Conservation (phyloP, 2,113 vertebrate species). For the Triplophysa rosa region DNA sequence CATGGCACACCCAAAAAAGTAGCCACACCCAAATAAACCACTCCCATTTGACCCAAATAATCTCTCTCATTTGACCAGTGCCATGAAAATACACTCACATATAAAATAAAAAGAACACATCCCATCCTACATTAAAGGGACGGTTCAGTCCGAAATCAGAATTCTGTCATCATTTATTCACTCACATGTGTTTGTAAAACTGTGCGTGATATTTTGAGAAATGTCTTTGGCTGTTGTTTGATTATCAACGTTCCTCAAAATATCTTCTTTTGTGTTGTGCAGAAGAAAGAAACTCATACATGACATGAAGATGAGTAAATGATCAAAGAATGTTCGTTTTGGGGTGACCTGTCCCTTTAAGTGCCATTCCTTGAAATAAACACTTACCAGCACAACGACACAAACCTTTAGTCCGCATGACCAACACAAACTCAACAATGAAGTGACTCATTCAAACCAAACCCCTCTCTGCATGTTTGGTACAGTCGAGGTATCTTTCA, state of each 20-base stretch:
- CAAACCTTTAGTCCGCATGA: not conserved
- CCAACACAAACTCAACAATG: not conserved
- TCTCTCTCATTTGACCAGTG: not conserved
- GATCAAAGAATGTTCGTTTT: too few relatives aligned
- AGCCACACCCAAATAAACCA: conserved; percentile 58
- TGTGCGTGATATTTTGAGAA: too few relatives aligned
- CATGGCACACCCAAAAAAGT: conserved; percentile 74
- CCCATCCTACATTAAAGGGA: too few relatives aligned
- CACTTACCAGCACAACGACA: conserved; percentile 17
- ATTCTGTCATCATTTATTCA: too few relatives aligned
- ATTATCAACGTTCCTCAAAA: too few relatives aligned
- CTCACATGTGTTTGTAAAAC: too few relatives aligned
- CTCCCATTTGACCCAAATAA: not conserved
- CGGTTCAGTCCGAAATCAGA: too few relatives aligned
- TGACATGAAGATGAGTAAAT: too few relatives aligned
- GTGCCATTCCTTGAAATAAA: conserved; percentile 5
- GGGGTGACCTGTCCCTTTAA: not conserved
- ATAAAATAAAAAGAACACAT: too few relatives aligned
- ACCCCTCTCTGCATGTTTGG: not conserved
- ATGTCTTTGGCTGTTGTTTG: too few relatives aligned
- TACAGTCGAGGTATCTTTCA: conserved; percentile 2
- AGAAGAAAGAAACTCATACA: too few relatives aligned
- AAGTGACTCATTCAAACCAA: not conserved
- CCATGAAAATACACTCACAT: not conserved
- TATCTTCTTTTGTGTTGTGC: too few relatives aligned